These are phyloP conservation scores for Passer domesticus DNA, from an alignment of 2,113 vertebrate species.

Conservation along the genomic window DNA sequence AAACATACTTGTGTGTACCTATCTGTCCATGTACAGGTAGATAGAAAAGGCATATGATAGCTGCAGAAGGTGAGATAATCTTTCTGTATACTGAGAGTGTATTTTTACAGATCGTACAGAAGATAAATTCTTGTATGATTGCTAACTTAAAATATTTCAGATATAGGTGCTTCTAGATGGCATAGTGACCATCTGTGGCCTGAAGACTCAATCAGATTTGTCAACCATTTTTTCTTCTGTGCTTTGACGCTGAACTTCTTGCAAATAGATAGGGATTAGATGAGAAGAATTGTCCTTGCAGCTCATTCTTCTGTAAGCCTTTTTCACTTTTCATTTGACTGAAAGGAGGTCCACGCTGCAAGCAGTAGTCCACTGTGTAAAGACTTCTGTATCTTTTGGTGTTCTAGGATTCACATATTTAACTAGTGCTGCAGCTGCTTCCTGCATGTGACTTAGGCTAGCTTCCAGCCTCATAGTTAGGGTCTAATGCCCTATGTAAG, in stretches of 20 bases:
- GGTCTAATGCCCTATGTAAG: background rate
- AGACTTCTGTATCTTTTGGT: background rate
- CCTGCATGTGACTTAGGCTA: background rate
- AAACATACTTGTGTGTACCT: background rate
- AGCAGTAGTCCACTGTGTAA: background rate
- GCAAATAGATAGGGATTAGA: background rate
- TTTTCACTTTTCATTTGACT: background rate
- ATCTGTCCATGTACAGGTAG: fast-evolving
- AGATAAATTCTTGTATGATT: background rate
- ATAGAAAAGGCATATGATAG: too few species aligned
- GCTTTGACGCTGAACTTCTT: background rate
- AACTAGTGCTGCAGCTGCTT: background rate
- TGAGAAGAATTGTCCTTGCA: background rate
- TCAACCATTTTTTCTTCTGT: fast-evolving
- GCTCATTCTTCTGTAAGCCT: fast-evolving
- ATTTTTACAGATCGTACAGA: background rate
- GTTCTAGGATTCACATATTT: background rate
- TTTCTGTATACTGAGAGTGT: background rate
- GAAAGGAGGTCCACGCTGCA: background rate
- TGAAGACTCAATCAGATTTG: background rate
- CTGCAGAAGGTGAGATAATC: background rate
- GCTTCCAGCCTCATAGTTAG: background rate
- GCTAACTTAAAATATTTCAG: background rate
- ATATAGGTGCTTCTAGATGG: background rate
- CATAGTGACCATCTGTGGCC: background rate